Base-by-base conservation (phyloP, 2,888 invertebrate genomes). In the Aproaerema taeniolella region DNA sequence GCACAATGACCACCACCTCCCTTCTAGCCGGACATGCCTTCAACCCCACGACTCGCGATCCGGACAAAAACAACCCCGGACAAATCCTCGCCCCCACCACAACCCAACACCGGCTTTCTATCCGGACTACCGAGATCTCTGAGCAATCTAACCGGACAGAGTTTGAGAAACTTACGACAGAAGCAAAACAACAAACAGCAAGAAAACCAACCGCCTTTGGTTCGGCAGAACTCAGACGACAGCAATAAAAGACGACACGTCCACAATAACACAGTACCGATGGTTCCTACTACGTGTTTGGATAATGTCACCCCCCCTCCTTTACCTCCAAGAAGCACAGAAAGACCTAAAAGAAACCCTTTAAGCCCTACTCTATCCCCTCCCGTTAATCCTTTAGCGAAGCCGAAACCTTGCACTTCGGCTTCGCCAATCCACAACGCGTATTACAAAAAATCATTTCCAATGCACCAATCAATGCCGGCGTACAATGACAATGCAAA, bases 111-210 rank as follows among this genome's bases (percentile, higher is more conserved):
- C 13, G 72, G 83, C 45, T 86, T 87, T 65, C 75, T 87, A 1
- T 74, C 74, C 64, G 83, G 79, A 0, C 64, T 87, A 7, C 87
- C 87, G 1, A 51, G 87, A 1, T 85, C 86, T 0, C 67, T 87
- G 2, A 81, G 80, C 67, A 86, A 83, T 57, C 70, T 87, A 11
- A 87, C 87, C 12, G 83, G 85, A 1, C 87, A 87, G 58, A 81
- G 81, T 43, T 44, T 85, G 0, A 49, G 80, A 5, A 76, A 80
- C 43, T 54, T 86, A 0, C 58, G 85, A 0, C 73, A 74, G 35
- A 47, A 73, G 0, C 70, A 73, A 40, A 61, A 40, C 32, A n/a
- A n/a, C n/a, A 58, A 66, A 2, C 58, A 66, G n/a, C 64, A 63
- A 30, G 71, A 73, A 2, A 61, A 60, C 39, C 57, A 61, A 2